Base-by-base conservation (phyloP, 2,797 vertebrate genomes). In the Pseudocheirus occidentalis region DNA sequence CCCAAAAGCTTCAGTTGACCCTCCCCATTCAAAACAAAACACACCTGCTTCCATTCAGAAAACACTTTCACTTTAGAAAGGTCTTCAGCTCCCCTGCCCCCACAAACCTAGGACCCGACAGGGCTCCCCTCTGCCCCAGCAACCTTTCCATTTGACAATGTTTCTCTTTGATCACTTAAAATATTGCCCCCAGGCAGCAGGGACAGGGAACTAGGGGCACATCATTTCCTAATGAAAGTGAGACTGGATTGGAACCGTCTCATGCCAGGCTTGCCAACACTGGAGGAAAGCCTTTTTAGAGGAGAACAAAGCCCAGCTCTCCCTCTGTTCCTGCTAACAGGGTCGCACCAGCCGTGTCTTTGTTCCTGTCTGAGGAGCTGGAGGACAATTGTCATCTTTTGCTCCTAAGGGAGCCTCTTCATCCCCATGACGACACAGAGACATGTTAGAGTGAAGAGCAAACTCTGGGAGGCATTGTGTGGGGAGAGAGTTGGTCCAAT, bases 51-150 rank as follows among this genome's bases (percentile, higher is more conserved):
- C 52, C 28, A 3, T 53, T 9, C n/a, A 62, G 29, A 58, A 89
- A 90, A 50, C 0, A 0, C 14, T 21, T 1, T 28, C 1, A 4
- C n/a, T 95, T 5, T 9, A 16, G 31, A 53, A 55, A 95, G 57
- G 21, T 53, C 4, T 21, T 14, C 12, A 16, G 40, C 3, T 29
- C n/a, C 56, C 55, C 34, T n/a, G 50, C 40, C 34, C 21, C 0
- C 0, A 24, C 46, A 56, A 52, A 91, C 59, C n/a, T 28, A 0
- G 5, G 56, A 21, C 66, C 0, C 0, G 0, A 5, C 29, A 0
- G 0, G 4, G 11, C 40, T 55, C 89, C 40, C 31, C 54, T 27
- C 40, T 46, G 94, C n/a, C 52, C 50, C 52, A 46, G 27, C 0
- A 54, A 4, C 54, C 4, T 7, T 53, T 54, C 6, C 18, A 59